Evolutionary conservation across 2,888 invertebrate genomes (phyloP).

Genomic region (Mesochorus sp.): DNA sequence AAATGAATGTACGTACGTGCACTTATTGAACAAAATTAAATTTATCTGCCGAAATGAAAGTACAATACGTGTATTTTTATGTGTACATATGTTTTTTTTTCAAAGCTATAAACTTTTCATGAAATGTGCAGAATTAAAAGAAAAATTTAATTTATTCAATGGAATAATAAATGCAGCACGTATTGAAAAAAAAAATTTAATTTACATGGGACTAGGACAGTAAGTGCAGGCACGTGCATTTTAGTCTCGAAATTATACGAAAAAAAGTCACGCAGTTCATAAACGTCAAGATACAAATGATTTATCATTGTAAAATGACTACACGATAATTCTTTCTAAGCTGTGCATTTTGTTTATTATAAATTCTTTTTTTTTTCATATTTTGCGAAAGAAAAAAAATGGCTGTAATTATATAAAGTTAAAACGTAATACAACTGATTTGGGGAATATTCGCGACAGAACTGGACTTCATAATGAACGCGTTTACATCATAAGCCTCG

Average conservation of each 20-base stretch:
- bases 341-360: background rate
- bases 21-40: no score
- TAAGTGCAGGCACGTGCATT: no score
- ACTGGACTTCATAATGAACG: background rate
- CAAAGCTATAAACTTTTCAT: no score
- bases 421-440: background rate
- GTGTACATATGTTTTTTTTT: no score
- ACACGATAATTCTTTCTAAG: background rate
- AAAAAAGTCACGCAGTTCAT: background rate
- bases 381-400: background rate
- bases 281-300: constrained; percentile 1
- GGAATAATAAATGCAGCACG: no score
- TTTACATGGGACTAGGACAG: no score
- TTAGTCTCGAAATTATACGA: constrained; percentile 3
- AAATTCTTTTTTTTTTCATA: background rate
- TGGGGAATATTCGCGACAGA: background rate
- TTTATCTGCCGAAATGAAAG: no score
- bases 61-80: no score
- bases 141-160: no score
- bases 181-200: no score
- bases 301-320: constrained; percentile 15
- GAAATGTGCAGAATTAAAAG: no score
- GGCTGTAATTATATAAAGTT: constrained; percentile 12
- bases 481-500: background rate
- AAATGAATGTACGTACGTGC: no score